phyloP scores from a whole-genome alignment of 2,888 invertebrate species.

The Eupithecia vulgata region DNA sequence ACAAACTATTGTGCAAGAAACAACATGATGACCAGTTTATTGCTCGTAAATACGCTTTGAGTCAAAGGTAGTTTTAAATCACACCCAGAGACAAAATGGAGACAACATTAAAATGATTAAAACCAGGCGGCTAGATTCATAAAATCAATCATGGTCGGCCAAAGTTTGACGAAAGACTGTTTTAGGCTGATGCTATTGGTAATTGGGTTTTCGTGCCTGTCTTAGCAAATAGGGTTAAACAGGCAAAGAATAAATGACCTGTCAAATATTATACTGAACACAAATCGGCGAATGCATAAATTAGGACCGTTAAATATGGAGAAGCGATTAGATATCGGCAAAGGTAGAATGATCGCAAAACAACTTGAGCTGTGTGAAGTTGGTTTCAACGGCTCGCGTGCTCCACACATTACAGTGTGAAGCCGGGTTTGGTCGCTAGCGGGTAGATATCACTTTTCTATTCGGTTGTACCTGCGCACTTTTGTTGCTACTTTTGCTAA shows the following conservation, averaged over 20 bases:
- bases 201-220: neutral
- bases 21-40: neutral
- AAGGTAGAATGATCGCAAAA: too few relatives aligned
- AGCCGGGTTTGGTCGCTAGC: too few relatives aligned
- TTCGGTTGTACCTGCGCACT: too few relatives aligned
- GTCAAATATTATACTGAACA: neutral
- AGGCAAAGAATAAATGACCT: neutral
- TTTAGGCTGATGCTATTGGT: neutral
- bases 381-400: too few relatives aligned
- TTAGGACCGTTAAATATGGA: neutral
- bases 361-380: too few relatives aligned
- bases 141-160: neutral
- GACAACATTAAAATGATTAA: neutral
- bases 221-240: neutral
- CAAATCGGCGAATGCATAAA: neutral
- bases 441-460: too few relatives aligned
- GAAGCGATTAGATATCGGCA: neutral
- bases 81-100: neutral
- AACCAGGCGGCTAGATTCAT: neutral
- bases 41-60: neutral
- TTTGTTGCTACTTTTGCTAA: too few relatives aligned
- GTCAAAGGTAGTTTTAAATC: neutral
- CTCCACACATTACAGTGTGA: too few relatives aligned
- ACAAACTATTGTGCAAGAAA: slow-evolving; percentile 2
- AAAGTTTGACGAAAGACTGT: neutral